A percentile compares a stretch with the other conserved stretches of the same genome.
phyloP scores from a whole-genome alignment of 1,140 invertebrate genomes.

The Penaeus chinensis region DNA sequence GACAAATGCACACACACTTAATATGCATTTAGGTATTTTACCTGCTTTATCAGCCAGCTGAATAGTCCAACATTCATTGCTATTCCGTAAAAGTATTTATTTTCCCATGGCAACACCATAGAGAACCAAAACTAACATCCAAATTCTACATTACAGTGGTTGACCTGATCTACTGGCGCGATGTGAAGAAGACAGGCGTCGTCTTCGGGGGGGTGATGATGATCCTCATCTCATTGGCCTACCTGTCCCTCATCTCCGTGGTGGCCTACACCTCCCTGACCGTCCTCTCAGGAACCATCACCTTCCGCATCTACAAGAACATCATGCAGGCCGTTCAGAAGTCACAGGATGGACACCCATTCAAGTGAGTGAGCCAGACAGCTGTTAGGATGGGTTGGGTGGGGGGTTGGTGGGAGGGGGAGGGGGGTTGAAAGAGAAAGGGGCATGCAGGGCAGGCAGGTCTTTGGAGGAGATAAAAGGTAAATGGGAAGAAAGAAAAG shows the following conservation, averaged over 20 bases:
- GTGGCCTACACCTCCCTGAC: constrained; percentile 90
- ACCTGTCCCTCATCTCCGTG: constrained; percentile 95
- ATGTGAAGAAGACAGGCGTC: constrained; percentile 91
- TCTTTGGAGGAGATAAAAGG: too few species aligned
- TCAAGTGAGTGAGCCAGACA: constrained; percentile 69
- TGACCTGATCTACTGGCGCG: constrained; percentile 96
- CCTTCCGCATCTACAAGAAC: constrained; percentile 96
- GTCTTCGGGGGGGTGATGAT: constrained; percentile 89
- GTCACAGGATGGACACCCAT: constrained; percentile 95
- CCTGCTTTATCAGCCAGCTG: too few species aligned
- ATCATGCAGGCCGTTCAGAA: constrained; percentile 96
- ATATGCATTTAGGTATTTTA: too few species aligned
- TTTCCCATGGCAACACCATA: too few species aligned
- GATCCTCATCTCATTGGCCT: constrained; percentile 90
- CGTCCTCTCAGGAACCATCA: constrained; percentile 83
- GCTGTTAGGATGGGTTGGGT: not conserved
- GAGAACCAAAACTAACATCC: constrained; percentile 74
- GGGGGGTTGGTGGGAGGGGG: not conserved
- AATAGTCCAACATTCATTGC: too few species aligned
- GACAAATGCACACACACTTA: too few species aligned
- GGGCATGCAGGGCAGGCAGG: too few species aligned
- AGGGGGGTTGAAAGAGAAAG: too few species aligned
- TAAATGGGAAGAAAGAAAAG: too few species aligned
- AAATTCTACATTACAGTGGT: constrained; percentile 72
- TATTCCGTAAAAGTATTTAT: too few species aligned